phyloP scores from a whole-genome alignment of 2,113 vertebrate genomes.

The Himantopus leucocephalus region DNA sequence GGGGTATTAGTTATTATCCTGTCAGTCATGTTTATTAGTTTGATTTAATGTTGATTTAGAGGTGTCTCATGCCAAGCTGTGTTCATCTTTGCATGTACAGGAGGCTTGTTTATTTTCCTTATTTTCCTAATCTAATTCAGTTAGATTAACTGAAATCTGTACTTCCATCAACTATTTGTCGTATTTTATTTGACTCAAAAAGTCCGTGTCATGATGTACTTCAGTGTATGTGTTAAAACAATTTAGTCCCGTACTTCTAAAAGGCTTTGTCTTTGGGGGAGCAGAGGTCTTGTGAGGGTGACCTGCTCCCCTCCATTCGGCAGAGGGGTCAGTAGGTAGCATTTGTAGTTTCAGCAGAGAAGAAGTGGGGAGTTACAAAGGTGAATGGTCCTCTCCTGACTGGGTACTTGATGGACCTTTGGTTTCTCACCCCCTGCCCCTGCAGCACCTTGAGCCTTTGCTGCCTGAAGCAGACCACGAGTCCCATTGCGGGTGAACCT shows the following conservation, averaged over 20 bases:
- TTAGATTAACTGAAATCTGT: not conserved
- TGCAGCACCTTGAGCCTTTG: not conserved
- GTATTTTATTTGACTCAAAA: not conserved
- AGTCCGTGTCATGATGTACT: not conserved
- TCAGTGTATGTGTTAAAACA: not conserved
- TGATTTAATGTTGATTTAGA: not conserved
- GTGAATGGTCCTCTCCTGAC: not conserved
- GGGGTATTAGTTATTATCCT: not conserved
- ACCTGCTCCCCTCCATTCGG: not conserved
- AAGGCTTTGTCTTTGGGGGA: not conserved
- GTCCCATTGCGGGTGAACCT: not conserved
- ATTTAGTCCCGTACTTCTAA: not conserved
- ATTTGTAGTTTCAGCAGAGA: not conserved
- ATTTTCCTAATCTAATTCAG: not conserved
- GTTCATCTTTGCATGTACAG: not conserved
- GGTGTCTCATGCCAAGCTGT: not conserved
- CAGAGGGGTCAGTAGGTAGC: not conserved
- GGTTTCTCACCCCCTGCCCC: not conserved
- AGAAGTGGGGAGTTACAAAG: not conserved
- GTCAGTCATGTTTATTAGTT: not conserved
- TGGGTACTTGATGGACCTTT: not conserved
- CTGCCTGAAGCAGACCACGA: not conserved
- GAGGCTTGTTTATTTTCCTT: not conserved
- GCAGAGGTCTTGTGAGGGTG: not conserved
- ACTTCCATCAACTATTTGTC: not conserved